Evolutionary conservation across 2,888 invertebrate genomes (phyloP), one percentile per base, ranked within the genome.

Genomic region (Ornithoptera priamus): DNA sequence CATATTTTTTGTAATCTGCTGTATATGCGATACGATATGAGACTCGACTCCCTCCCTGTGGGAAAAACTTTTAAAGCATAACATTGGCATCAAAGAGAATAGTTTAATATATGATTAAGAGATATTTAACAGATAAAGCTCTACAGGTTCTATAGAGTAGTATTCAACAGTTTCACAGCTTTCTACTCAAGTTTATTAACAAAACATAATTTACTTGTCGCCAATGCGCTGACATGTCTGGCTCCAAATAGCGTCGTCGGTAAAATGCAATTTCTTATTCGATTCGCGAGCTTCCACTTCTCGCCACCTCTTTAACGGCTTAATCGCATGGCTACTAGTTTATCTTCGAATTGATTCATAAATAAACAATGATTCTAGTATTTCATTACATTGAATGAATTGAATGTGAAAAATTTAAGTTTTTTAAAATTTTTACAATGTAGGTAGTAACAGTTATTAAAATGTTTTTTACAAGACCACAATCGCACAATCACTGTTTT

Each of bases 181-280:
- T 70, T 75, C 73, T 72, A 71, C 61, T 58, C 62, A 68, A 69
- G 58, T 64, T 64, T 64, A 66, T 66, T 50, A 56, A 72, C 69
- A 71, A 72, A 69, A 70, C 62, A 68, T 71, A 69, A 63, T 58
- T 63, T 46, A 57, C 22, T 20, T 36, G 42, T 65, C 62, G 61
- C 7, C 30, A 65, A 68, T 67, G 67, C 62, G 63, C 65, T 64
- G 63, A 60, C 63, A 56, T 59, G 30, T 46, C 61, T 65, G 62
- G 58, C 59, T 59, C 60, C 73, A 65, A 73, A 71, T 72, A 73
- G 53, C 71, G 69, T 67, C 68, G 62, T 67, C 56, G 56, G 69
- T 69, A 72, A 72, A 74, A 74, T 71, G 69, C 71, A 73, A 71
- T 73, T 72, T 74, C 73, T 74, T 70, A 65, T 67, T 64, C 30